These are phyloP conservation scores for Drosophila tani DNA, from an alignment of 1,140 invertebrate species.

Conservation along the genomic window DNA sequence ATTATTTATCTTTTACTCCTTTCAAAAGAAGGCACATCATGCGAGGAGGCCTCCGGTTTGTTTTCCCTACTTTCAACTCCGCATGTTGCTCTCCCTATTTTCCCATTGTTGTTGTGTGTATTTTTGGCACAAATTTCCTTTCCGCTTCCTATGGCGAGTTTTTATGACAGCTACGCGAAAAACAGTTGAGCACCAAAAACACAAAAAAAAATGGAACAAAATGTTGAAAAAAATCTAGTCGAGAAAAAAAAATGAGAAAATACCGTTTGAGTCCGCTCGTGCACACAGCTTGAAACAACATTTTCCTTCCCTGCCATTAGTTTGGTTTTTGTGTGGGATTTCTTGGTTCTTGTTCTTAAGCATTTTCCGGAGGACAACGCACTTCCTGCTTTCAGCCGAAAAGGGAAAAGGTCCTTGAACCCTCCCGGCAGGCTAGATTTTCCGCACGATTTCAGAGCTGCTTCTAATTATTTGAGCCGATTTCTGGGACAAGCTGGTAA, in stretches of 20 bases:
- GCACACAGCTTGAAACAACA: constrained; percentile 82
- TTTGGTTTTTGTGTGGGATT: constrained; percentile 58
- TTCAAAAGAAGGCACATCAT: constrained; percentile 47
- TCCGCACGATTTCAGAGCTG: constrained; percentile 67
- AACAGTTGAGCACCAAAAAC: constrained; percentile 34
- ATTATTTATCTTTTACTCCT: constrained; percentile 81
- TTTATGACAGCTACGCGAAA: constrained; percentile 73
- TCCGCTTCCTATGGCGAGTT: constrained; percentile 77
- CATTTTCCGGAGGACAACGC: constrained; percentile 42
- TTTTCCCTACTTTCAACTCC: constrained; percentile 47
- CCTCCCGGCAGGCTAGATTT: constrained; percentile 19
- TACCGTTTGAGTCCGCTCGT: constrained; percentile 77
- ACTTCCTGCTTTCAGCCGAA: constrained; percentile 52
- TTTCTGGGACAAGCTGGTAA: neutral
- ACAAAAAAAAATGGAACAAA: constrained; percentile 20
- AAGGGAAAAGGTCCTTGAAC: constrained; percentile 25
- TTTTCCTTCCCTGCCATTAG: constrained; percentile 76
- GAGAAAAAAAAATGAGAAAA: constrained; percentile 57
- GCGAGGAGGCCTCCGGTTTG: constrained; percentile 14
- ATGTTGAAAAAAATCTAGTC: constrained; percentile 23
- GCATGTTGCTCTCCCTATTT: constrained; percentile 39
- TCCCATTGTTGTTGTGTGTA: constrained; percentile 46
- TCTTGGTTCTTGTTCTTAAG: constrained; percentile 40
- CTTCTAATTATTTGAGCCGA: constrained; percentile 9
- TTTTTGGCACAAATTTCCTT: constrained; percentile 59